phyloP scores from a whole-genome alignment of 64 coral and sea anemone genomes.

The Astreopora myriophthalma region DNA sequence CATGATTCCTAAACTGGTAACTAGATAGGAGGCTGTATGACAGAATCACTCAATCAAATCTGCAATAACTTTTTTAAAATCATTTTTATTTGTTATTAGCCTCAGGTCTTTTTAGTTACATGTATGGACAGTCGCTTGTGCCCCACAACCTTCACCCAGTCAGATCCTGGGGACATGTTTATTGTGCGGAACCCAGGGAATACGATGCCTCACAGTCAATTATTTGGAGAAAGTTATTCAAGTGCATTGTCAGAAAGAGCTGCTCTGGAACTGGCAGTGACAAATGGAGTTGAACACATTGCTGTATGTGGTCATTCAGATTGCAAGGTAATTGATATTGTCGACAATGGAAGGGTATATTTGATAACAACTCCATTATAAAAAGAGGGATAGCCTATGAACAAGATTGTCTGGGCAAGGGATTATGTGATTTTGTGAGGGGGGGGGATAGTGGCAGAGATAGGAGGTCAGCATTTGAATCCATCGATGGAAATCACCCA shows the following conservation, averaged over 20 bases:
- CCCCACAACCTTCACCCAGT: slow-evolving; percentile 59
- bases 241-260: slow-evolving; percentile 56
- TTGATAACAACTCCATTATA: too few relatives aligned
- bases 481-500: too few relatives aligned
- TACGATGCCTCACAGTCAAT: slow-evolving; percentile 73
- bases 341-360: too few relatives aligned
- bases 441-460: too few relatives aligned
- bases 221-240: slow-evolving; percentile 62
- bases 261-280: slow-evolving; percentile 73
- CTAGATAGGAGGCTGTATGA: too few relatives aligned
- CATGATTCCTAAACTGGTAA: too few relatives aligned
- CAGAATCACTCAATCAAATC: neutral
- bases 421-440: too few relatives aligned
- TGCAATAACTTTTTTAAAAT: neutral
- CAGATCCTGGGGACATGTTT: slow-evolving; percentile 90
- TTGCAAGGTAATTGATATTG: slow-evolving; percentile 72
- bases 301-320: slow-evolving; percentile 95
- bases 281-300: slow-evolving; percentile 64
- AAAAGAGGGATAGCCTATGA: neutral
- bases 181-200: slow-evolving; percentile 85
- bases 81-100: slow-evolving; percentile 28
- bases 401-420: neutral
- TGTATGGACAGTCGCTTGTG: slow-evolving; percentile 88
- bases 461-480: too few relatives aligned
- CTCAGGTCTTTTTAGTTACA: slow-evolving; percentile 70